Evolutionary conservation across 30 jellyfish, hydroid and myxozoan species (phyloP).

Genomic region (Mastigias papua): DNA sequence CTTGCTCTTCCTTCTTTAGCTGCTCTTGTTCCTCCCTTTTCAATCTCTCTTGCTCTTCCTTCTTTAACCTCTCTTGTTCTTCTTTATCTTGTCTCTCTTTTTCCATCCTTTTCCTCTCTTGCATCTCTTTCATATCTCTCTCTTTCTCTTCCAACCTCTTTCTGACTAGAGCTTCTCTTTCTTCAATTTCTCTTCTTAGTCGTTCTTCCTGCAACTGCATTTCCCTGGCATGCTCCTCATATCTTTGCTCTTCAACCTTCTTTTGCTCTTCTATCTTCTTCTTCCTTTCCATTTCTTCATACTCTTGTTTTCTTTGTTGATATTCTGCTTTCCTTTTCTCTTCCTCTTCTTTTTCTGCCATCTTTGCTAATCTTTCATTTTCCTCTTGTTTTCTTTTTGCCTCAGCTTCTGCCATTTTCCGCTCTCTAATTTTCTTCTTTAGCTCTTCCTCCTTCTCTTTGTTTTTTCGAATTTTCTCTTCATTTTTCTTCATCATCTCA

Average conservation of each 20-base stretch:
- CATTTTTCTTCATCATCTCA: conserved; percentile 66
- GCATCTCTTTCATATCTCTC: conserved; percentile 46
- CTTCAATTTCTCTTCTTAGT: conserved; percentile 83
- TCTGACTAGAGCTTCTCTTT: conserved; percentile 45
- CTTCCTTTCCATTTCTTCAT: conserved; percentile 86
- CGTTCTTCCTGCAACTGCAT: conserved; percentile 82
- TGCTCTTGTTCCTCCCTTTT: conserved; percentile 20
- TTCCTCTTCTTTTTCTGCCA: conserved; percentile 88
- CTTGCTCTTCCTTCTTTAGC: conserved; percentile 63
- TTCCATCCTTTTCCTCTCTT: conserved; percentile 41
- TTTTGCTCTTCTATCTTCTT: conserved; percentile 77
- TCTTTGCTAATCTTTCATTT: conserved; percentile 62
- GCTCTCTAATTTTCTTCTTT: conserved; percentile 79
- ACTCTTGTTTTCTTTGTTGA: conserved; percentile 81
- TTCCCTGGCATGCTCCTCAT: conserved; percentile 71
- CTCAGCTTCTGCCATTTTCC: conserved; percentile 91
- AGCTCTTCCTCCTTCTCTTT: conserved; percentile 87
- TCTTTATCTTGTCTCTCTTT: conserved; percentile 23
- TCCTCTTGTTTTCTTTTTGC: conserved; percentile 89
- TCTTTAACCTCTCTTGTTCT: conserved; percentile 8
- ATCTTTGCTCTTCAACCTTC: conserved; percentile 76
- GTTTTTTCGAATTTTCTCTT: conserved; percentile 61
- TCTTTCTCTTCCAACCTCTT: conserved; percentile 55
- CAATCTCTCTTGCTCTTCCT: conserved; percentile 39
- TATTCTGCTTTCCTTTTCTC: conserved; percentile 63